These are phyloP conservation scores for Acipenser ruthenus DNA, from an alignment of 2,797 vertebrate genomes.

Conservation along the genomic window DNA sequence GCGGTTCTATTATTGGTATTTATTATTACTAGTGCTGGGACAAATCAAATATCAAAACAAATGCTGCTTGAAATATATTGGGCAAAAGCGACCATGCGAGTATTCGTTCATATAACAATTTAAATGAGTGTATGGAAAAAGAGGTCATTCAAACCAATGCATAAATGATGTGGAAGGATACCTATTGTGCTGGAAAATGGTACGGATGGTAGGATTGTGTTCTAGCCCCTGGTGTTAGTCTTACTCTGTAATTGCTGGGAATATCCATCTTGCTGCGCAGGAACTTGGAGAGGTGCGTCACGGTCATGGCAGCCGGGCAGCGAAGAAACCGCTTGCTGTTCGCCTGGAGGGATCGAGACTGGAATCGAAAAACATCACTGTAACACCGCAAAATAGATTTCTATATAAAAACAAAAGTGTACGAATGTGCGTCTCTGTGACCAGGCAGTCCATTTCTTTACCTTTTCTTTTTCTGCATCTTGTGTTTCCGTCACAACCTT, in stretches of 20 bases:
- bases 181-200: no score
- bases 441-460: slow-evolving; percentile 21
- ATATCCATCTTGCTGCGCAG: slow-evolving; percentile 73
- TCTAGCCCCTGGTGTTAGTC: background rate
- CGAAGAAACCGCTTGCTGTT: slow-evolving; percentile 63
- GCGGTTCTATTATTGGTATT: no score
- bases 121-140: no score
- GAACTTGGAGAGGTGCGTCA: slow-evolving; percentile 68
- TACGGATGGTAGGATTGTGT: no score
- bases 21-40: no score
- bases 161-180: no score
- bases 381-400: background rate
- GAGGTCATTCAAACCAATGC: no score
- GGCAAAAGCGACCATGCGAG: no score
- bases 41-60: no score
- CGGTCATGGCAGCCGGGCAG: slow-evolving; percentile 66
- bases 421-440: background rate
- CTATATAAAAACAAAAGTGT: accelerated
- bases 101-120: no score
- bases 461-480: slow-evolving; percentile 59
- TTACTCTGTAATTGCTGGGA: slow-evolving; percentile 65
- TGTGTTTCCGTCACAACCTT: slow-evolving; percentile 45
- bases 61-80: no score
- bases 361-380: background rate
- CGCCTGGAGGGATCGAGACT: slow-evolving; percentile 26